Evolutionary conservation across 1,140 invertebrate species (phyloP), one percentile per base, ranked within the genome.

Genomic region (Danaus melanippus): DNA sequence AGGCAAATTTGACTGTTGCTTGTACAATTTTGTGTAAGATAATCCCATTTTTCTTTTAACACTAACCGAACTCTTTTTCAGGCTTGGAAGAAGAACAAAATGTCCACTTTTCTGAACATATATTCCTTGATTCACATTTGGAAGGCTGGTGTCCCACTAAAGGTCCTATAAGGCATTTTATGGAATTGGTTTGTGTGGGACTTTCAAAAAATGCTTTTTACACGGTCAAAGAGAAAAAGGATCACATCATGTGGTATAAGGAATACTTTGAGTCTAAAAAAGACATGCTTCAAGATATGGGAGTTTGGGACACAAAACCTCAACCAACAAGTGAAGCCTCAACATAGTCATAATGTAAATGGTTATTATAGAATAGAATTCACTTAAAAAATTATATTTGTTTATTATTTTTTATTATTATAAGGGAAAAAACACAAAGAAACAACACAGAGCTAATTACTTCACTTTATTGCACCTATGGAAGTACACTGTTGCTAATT

Each of bases 101-200:
- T 60, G 89, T 95, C 0, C 92, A 94, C 62, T 98, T 98, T 79
- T 91, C 94, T 1, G 95, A 98, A 62, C 98, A 99, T 76, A 91
- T 99, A 11, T 98, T 99, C 79, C 83, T 99, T 8, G 97, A 99
- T 60, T 81, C 89, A 12, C 92, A 97, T 77, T 87, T 98, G 12
- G 90, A 93, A 74, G 90, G 89, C 1, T 97, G 95, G 93, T 98
- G 98, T 86, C 97, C 98, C 0, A 89, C 86, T 42, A 91, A 89
- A 69, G 97, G 97, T 0, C 97, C 97, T 0, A 90, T 99, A 55
- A 88, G 95, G 11, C 95, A 98, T 83, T 99, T 98, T 79, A 99
- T 99, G 97, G 97, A 99, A 78, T 88, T 99, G 7, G 97, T 99
- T 0, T 94, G 93, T 66, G 90, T 94, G 0, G 97, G 97, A n/a